These are phyloP conservation scores for Chelonus formosanus DNA, from an alignment of 2,888 invertebrate genomes.

Conservation along the genomic window DNA sequence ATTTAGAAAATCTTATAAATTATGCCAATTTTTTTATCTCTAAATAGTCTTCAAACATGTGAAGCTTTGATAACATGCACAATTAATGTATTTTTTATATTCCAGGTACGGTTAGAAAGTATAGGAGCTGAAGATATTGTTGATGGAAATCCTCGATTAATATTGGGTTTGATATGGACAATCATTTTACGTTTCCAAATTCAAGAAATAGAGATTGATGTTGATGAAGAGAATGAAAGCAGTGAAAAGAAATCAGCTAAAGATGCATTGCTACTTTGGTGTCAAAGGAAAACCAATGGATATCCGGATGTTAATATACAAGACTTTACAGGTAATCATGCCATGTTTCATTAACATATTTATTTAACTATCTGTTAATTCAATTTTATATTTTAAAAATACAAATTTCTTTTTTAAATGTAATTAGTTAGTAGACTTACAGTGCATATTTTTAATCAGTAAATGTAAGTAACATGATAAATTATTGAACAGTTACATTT, in stretches of 20 bases:
- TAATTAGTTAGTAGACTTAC: too few relatives aligned
- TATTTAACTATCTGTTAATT: too few relatives aligned
- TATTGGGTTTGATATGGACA: constrained; percentile 98
- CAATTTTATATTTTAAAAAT: too few relatives aligned
- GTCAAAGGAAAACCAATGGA: constrained; percentile 96
- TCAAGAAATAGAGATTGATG: constrained; percentile 97
- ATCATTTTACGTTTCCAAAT: constrained; percentile 99
- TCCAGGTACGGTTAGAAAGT: constrained; percentile 92
- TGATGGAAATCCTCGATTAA: constrained; percentile 95
- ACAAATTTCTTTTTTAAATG: too few relatives aligned
- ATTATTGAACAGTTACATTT: too few relatives aligned
- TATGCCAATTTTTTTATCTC: too few relatives aligned
- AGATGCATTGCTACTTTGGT: constrained; percentile 97
- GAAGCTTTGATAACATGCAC: not conserved
- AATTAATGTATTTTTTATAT: constrained; percentile 25
- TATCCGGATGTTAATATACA: constrained; percentile 89
- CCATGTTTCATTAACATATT: too few relatives aligned
- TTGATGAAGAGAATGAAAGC: constrained; percentile 95
- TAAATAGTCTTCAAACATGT: too few relatives aligned
- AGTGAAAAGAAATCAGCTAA: constrained; percentile 99
- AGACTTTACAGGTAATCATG: constrained; percentile 76
- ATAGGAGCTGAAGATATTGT: constrained; percentile 99
- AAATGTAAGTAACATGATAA: too few relatives aligned
- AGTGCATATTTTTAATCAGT: too few relatives aligned
- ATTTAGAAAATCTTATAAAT: not conserved